Conservation (phyloP, 2,888 invertebrate species). For the Callosobruchus maculatus region DNA sequence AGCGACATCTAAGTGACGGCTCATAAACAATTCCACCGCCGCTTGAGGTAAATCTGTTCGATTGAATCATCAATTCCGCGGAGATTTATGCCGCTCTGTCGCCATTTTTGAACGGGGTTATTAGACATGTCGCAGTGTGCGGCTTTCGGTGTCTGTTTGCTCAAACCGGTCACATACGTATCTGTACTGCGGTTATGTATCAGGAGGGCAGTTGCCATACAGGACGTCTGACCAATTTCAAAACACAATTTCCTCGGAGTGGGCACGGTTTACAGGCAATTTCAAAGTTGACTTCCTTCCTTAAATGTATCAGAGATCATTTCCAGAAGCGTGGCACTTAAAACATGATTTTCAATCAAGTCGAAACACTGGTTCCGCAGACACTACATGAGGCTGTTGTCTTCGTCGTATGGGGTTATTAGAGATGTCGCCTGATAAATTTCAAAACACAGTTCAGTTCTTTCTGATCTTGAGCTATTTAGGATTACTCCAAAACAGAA, state of each 20-base stretch:
- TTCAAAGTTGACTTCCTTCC: too few species aligned
- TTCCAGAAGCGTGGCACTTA: too few species aligned
- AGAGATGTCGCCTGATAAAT: too few species aligned
- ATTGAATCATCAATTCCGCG: constrained; percentile 43
- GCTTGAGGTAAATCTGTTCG: constrained; percentile 38
- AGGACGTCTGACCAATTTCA: not conserved
- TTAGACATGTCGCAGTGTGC: constrained; percentile 4
- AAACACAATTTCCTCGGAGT: not conserved
- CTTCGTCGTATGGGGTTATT: too few species aligned
- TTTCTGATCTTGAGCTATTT: too few species aligned
- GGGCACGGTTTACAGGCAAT: not conserved
- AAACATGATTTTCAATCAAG: too few species aligned
- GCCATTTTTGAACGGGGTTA: constrained; percentile 11
- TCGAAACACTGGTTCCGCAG: too few species aligned
- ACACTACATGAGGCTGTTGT: too few species aligned
- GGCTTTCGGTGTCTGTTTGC: not conserved
- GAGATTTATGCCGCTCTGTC: constrained; percentile 20
- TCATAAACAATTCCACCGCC: constrained; percentile 38
- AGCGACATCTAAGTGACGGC: constrained; percentile 38
- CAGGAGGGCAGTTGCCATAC: not conserved
- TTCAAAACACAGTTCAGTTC: too few species aligned
- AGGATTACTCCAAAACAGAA: too few species aligned
- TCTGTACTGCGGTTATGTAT: not conserved
- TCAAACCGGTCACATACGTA: not conserved
- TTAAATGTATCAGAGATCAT: too few species aligned